Percentiles rank a stretch among this genome's conserved stretches.
Evolutionary conservation across 2,888 invertebrate genomes (phyloP).

Genomic region (Phlogophora meticulosa): DNA sequence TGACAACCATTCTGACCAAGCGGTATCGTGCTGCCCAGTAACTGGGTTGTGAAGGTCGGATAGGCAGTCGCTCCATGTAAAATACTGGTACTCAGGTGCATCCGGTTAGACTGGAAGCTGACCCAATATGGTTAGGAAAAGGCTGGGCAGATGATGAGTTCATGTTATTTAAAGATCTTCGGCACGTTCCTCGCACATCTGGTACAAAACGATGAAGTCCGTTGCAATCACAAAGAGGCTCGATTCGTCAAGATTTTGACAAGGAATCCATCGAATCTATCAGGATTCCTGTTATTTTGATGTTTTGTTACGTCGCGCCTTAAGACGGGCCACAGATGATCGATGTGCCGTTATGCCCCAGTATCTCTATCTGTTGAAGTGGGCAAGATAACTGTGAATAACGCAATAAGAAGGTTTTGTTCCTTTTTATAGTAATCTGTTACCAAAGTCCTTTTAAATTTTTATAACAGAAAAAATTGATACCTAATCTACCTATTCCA

Average conservation of each 20-base stretch:
- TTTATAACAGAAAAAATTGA: too few species aligned
- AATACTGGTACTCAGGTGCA: too few species aligned
- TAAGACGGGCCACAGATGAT: slow-evolving; percentile 40
- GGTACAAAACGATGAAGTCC: slow-evolving; percentile 18
- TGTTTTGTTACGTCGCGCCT: slow-evolving; percentile 72
- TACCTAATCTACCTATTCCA: too few species aligned
- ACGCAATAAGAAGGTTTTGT: neutral
- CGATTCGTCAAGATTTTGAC: slow-evolving; percentile 71
- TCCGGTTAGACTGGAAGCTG: too few species aligned
- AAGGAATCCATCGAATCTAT: slow-evolving; percentile 36
- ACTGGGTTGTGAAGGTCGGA: too few species aligned
- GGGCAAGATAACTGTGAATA: slow-evolving; percentile 17
- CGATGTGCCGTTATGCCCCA: slow-evolving; percentile 42
- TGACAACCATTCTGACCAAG: too few species aligned
- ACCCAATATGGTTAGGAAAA: too few species aligned
- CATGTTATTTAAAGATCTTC: too few species aligned
- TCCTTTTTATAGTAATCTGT: neutral
- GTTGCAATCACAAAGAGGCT: slow-evolving; percentile 51
- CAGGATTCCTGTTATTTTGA: slow-evolving; percentile 63
- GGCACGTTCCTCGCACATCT: neutral
- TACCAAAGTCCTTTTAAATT: neutral
- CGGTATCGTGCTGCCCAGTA: too few species aligned
- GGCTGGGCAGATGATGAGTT: too few species aligned
- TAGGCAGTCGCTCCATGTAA: too few species aligned
- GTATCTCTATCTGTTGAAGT: neutral